Percentiles rank a stretch among this genome's conserved stretches.
These are phyloP conservation scores for Cacatua alba DNA, from an alignment of 2,113 vertebrate genomes.

Conservation along the genomic window DNA sequence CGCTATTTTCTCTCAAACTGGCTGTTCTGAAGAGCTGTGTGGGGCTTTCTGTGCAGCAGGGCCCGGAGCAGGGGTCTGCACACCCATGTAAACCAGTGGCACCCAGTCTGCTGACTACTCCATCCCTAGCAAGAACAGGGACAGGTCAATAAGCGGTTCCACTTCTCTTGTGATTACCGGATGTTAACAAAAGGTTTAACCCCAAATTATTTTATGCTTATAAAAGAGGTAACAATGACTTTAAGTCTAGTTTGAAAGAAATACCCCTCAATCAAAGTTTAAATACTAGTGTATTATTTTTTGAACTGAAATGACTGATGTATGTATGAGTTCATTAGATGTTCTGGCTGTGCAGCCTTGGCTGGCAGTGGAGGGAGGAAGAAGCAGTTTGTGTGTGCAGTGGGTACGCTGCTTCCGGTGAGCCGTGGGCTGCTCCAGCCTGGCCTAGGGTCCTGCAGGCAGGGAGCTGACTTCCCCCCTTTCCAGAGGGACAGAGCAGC, in stretches of 20 bases:
- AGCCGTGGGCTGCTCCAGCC: neutral
- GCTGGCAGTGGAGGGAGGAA: neutral
- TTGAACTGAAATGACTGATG: neutral
- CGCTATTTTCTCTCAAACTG: neutral
- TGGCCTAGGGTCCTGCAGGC: neutral
- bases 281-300: neutral
- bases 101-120: neutral
- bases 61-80: neutral
- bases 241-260: neutral
- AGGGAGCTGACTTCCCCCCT: neutral
- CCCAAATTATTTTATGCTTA: neutral
- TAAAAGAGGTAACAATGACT: neutral
- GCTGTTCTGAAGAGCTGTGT: neutral
- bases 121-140: neutral
- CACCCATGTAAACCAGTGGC: fast-evolving
- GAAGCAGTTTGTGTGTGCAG: fast-evolving
- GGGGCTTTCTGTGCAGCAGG: neutral
- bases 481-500: neutral
- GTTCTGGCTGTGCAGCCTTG: neutral
- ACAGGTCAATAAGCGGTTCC: neutral
- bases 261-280: neutral
- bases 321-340: neutral
- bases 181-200: neutral
- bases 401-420: fast-evolving
- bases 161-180: neutral